phyloP scores from a whole-genome alignment of 1,140 invertebrate species.

The Aplysia californica region DNA sequence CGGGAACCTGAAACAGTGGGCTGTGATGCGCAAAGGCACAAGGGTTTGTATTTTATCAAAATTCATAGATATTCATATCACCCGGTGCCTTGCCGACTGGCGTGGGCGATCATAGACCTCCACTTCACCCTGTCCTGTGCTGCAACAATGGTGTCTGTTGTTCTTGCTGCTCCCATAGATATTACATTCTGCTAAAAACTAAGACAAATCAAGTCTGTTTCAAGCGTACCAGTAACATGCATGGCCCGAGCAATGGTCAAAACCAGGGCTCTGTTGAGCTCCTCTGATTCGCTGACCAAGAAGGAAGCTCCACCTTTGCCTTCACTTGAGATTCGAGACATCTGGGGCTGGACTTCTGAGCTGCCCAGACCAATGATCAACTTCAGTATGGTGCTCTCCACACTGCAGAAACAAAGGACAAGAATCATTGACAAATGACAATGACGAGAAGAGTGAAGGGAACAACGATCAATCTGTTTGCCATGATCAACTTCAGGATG shows the following conservation, averaged over 20 bases:
- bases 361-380: constrained; percentile 92
- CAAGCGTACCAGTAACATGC: constrained; percentile 88
- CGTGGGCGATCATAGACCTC: too few species aligned
- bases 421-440: neutral
- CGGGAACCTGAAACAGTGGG: too few species aligned
- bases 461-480: neutral
- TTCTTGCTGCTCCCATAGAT: too few species aligned
- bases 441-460: neutral
- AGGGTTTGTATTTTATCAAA: too few species aligned
- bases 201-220: too few species aligned
- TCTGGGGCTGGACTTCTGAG: constrained; percentile 85
- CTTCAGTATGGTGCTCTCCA: constrained; percentile 92
- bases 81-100: too few species aligned
- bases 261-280: constrained; percentile 91
- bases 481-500: constrained; percentile 89
- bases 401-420: constrained; percentile 70
- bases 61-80: too few species aligned
- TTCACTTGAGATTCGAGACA: constrained; percentile 88
- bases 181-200: too few species aligned
- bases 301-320: constrained; percentile 78
- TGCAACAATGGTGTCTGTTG: too few species aligned
- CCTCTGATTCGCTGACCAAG: constrained; percentile 93
- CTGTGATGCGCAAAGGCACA: too few species aligned
- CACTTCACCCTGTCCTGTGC: too few species aligned
- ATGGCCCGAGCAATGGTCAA: constrained; percentile 93